Conservation (phyloP, 2,888 invertebrate species). For the Cerastis leucographa region DNA sequence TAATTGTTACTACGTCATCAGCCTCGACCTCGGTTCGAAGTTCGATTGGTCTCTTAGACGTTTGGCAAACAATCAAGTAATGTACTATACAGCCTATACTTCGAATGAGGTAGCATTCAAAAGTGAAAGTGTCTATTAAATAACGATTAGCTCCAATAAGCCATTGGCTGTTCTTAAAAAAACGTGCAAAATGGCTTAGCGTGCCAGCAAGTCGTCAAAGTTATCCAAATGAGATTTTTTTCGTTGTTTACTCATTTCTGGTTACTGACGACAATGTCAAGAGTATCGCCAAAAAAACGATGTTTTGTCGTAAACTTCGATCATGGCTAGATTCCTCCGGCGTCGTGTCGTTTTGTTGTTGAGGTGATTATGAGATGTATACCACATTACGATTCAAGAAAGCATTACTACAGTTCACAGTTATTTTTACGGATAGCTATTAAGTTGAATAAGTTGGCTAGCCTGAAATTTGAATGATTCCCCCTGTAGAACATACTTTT, state of each 20-base stretch:
- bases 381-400: neutral
- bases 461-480: too few relatives aligned
- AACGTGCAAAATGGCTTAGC: conserved; percentile 18
- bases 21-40: conserved; percentile 47
- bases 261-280: conserved; percentile 5
- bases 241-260: conserved; percentile 35
- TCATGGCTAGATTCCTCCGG: neutral
- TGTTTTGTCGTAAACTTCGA: neutral
- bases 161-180: conserved; percentile 28
- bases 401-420: too few relatives aligned
- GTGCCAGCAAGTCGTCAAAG: conserved; percentile 13
- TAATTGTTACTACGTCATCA: conserved; percentile 47
- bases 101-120: conserved; percentile 35
- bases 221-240: conserved; percentile 20
- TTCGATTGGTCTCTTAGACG: conserved; percentile 51
- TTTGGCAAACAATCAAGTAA: conserved; percentile 39
- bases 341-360: neutral
- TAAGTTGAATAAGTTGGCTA: too few relatives aligned
- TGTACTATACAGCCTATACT: conserved; percentile 18
- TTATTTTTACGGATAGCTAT: too few relatives aligned
- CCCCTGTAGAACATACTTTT: too few relatives aligned
- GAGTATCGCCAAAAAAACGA: conserved; percentile 11
- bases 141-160: conserved; percentile 25
- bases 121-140: conserved; percentile 48
- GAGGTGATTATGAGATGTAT: neutral